These are phyloP conservation scores for Amphilophus citrinellus DNA, from an alignment of 2,113 vertebrate species.

Conservation along the genomic window DNA sequence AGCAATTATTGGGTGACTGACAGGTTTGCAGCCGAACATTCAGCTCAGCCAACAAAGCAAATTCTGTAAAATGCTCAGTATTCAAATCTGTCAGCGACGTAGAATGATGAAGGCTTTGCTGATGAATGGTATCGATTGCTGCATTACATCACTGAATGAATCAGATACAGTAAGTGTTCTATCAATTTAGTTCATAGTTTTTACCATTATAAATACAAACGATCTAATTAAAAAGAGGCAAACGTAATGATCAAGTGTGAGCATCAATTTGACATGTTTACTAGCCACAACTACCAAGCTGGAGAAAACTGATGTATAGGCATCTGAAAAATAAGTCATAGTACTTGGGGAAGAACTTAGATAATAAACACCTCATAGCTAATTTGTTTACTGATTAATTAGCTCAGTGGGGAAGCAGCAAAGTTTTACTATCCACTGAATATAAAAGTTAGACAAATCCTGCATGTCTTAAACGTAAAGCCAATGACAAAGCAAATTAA, in stretches of 20 bases:
- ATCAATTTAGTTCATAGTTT: background rate
- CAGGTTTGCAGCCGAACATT: conserved; percentile 17
- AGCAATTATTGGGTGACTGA: conserved; percentile 63
- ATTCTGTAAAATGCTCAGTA: conserved; percentile 38
- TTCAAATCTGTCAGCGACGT: conserved; percentile 1
- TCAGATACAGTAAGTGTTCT: background rate
- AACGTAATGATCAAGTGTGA: background rate
- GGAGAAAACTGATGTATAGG: background rate
- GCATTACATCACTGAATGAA: background rate
- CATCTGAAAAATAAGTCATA: background rate
- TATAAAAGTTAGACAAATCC: too few species aligned
- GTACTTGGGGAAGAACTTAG: too few species aligned
- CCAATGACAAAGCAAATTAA: background rate
- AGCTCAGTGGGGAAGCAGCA: background rate
- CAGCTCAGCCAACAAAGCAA: conserved; percentile 34
- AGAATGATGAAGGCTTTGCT: background rate
- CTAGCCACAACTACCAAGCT: background rate
- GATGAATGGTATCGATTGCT: background rate
- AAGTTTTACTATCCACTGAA: background rate
- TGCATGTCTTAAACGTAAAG: background rate
- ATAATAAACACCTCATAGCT: too few species aligned
- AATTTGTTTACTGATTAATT: too few species aligned
- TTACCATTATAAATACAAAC: background rate
- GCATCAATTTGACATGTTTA: background rate
- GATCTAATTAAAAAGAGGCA: background rate